Conservation (phyloP, 2,113 vertebrate genomes). For the Ivindomyrus marchei region DNA sequence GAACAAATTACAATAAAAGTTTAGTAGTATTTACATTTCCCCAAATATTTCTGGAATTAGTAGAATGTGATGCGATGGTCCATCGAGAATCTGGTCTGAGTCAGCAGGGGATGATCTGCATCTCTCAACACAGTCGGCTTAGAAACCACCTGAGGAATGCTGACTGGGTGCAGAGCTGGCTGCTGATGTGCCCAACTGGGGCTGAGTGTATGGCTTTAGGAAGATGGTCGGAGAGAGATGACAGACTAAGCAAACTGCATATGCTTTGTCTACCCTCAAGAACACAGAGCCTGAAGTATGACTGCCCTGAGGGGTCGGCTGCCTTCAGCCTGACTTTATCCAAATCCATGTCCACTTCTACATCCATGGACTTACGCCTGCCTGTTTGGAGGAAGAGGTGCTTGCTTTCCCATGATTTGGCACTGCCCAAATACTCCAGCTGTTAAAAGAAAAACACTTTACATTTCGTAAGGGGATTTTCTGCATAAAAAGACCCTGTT, state of each 20-base stretch:
- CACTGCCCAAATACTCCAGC: background rate
- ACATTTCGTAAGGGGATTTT: background rate
- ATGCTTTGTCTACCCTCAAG: background rate
- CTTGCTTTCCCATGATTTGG: background rate
- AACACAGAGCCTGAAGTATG: background rate
- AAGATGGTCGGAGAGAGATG: background rate
- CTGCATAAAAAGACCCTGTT: background rate
- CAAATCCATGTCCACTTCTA: background rate
- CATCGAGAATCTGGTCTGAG: background rate
- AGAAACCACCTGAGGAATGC: background rate
- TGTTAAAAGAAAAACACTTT: background rate
- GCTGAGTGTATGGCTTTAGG: background rate
- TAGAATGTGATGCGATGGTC: background rate
- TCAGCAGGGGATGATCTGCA: background rate
- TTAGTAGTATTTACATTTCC: background rate
- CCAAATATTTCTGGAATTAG: background rate
- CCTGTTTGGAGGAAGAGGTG: too few species aligned
- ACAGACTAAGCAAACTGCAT: background rate
- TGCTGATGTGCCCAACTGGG: background rate
- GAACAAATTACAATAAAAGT: background rate
- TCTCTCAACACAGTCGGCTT: background rate
- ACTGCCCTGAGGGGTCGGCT: background rate
- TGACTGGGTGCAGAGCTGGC: background rate
- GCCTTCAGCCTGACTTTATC: background rate
- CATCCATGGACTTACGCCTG: background rate